Conservation (phyloP, 2,797 vertebrate genomes). For the Sebastes oblongus region DNA sequence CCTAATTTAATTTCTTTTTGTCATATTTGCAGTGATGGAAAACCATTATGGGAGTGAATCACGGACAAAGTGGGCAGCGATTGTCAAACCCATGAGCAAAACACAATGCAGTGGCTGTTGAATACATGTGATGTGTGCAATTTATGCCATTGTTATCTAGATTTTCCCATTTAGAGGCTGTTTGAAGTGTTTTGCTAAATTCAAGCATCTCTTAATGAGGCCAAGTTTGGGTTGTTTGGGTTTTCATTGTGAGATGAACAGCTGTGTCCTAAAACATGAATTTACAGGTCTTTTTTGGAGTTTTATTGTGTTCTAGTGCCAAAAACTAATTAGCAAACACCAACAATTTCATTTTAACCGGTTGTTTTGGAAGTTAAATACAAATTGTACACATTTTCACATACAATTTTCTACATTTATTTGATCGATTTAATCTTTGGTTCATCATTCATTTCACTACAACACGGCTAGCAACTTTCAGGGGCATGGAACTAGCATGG, state of each 20-base stretch:
- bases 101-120: neutral
- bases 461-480: neutral
- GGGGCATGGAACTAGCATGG: neutral
- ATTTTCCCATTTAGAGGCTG: neutral
- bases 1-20: neutral
- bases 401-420: neutral
- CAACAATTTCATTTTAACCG: neutral
- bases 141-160: neutral
- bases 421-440: neutral
- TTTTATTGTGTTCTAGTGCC: neutral
- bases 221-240: neutral
- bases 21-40: conserved; percentile 12
- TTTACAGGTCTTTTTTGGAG: neutral
- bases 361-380: neutral
- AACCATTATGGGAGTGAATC: conserved; percentile 17
- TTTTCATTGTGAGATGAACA: neutral
- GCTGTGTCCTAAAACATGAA: neutral
- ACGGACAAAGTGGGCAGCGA: neutral
- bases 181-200: conserved; percentile 17
- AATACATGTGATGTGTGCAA: neutral
- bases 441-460: neutral
- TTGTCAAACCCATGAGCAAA: neutral
- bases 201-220: neutral
- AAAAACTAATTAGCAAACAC: neutral
- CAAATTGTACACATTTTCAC: neutral